A percentile compares a stretch with the other conserved stretches of the same genome.
Evolutionary conservation across 2,888 invertebrate species (phyloP).

Genomic region (Rutpela maculata): DNA sequence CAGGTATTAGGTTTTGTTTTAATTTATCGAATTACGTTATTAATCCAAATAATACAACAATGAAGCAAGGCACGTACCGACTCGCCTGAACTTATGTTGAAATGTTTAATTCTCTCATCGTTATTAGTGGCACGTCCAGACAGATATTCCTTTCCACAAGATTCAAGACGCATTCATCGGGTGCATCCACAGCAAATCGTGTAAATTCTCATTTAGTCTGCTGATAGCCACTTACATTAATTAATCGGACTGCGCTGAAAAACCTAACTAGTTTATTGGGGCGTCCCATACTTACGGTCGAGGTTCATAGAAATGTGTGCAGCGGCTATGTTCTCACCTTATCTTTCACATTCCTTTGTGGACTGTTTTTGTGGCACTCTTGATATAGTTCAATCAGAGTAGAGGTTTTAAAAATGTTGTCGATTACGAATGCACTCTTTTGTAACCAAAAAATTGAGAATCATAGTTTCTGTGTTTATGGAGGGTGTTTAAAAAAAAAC

Average conservation of each 20-base stretch:
- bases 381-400: no score
- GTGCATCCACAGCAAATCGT: not conserved
- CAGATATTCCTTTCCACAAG: not conserved
- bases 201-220: not conserved
- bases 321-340: no score
- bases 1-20: not conserved
- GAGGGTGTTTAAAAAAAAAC: no score
- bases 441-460: no score
- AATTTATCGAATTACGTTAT: not conserved
- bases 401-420: no score
- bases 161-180: not conserved
- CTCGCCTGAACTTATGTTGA: not conserved
- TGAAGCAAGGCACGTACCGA: not conserved
- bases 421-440: no score
- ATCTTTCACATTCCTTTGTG: no score
- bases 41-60: not conserved
- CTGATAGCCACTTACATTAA: conserved; percentile 1
- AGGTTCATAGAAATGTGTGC: no score
- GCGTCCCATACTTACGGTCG: not conserved
- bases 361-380: no score
- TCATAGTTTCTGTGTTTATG: no score
- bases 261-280: not conserved
- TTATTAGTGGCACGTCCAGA: conserved; percentile 3
- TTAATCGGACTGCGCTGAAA: not conserved
- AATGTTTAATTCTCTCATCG: not conserved